A percentile compares a stretch with the other conserved stretches of the same genome.
Evolutionary conservation across 2,113 vertebrate genomes (phyloP).

Genomic region (Nesogale talazaci): DNA sequence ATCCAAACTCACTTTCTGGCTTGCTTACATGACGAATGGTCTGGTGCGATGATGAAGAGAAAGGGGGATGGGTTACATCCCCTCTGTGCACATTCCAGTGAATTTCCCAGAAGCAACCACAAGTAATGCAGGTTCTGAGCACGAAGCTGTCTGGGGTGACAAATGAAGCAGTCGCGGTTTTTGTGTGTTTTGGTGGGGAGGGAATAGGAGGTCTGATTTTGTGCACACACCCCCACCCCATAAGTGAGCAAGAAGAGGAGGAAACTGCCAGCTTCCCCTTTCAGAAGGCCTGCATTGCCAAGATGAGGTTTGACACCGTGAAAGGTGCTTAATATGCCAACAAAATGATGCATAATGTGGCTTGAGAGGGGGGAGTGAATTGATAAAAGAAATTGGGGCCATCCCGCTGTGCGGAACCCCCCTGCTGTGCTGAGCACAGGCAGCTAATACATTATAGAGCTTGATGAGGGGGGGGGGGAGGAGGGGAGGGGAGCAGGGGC

Average conservation of each 20-base stretch:
- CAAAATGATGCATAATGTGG: constrained; percentile 3
- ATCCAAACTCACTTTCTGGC: constrained; percentile 65
- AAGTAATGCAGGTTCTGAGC: constrained; percentile 25
- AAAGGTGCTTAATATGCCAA: constrained; percentile 40
- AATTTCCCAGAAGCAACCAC: constrained; percentile 72
- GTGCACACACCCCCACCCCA: background rate
- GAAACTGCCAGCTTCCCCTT: no score
- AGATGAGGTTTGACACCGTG: background rate
- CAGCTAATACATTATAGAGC: background rate
- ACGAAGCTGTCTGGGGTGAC: constrained; percentile 59
- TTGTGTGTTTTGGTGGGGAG: background rate
- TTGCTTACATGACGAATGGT: constrained; percentile 43
- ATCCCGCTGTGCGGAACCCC: constrained; percentile 12
- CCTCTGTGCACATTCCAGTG: constrained; percentile 57
- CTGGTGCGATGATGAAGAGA: constrained; percentile 67
- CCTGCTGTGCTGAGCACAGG: background rate
- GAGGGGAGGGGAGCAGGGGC: background rate
- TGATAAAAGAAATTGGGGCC: constrained; percentile 38
- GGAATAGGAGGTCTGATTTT: background rate
- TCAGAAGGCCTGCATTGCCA: background rate
- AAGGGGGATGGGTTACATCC: constrained; percentile 59
- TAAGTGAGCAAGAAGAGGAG: background rate
- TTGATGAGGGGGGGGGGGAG: background rate
- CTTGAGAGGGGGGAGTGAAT: background rate
- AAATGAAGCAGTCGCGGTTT: constrained; percentile 10